Percentiles rank a stretch among this genome's conserved stretches.
These are phyloP conservation scores for Enteromius afrohamiltoni DNA, from an alignment of 2,797 vertebrate genomes.

Conservation along the genomic window DNA sequence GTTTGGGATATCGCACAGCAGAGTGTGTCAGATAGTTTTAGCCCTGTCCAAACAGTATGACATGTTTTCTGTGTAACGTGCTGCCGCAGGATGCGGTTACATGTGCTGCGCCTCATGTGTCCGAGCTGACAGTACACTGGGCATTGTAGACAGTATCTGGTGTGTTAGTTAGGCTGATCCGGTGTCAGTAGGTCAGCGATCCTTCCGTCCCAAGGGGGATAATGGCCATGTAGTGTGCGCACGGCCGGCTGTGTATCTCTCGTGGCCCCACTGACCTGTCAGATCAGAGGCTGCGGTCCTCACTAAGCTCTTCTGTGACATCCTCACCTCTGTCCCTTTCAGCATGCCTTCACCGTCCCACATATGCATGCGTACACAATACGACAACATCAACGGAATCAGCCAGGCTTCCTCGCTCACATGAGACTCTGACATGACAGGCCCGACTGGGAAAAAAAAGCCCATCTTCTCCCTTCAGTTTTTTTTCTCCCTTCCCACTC, in stretches of 20 bases:
- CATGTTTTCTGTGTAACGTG: constrained; percentile 47
- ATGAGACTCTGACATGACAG: constrained; percentile 77
- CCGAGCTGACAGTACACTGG: constrained; percentile 53
- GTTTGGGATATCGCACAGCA: constrained; percentile 31
- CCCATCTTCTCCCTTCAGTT: constrained; percentile 43
- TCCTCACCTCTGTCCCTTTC: constrained; percentile 79
- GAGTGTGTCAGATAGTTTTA: constrained; percentile 47
- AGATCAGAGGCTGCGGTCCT: constrained; percentile 58
- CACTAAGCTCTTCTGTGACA: constrained; percentile 69
- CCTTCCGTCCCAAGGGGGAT: constrained; percentile 49
- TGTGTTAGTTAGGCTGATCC: constrained; percentile 61
- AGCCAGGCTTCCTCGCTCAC: constrained; percentile 54
- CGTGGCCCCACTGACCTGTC: constrained; percentile 62
- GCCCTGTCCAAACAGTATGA: constrained; percentile 53
- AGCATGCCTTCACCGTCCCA: constrained; percentile 71
- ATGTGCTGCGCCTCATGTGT: constrained; percentile 52
- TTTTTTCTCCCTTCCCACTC: neutral
- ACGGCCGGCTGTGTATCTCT: constrained; percentile 39
- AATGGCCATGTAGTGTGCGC: constrained; percentile 49
- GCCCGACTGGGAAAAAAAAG: constrained; percentile 67
- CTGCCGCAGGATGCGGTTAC: constrained; percentile 46
- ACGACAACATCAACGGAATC: constrained; percentile 56
- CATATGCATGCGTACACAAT: constrained; percentile 46
- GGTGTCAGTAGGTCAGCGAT: constrained; percentile 56
- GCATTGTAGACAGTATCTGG: constrained; percentile 42